Evolutionary conservation across 2,888 invertebrate genomes (phyloP), one percentile per base, ranked within the genome.

Genomic region (Apantesis nais): DNA sequence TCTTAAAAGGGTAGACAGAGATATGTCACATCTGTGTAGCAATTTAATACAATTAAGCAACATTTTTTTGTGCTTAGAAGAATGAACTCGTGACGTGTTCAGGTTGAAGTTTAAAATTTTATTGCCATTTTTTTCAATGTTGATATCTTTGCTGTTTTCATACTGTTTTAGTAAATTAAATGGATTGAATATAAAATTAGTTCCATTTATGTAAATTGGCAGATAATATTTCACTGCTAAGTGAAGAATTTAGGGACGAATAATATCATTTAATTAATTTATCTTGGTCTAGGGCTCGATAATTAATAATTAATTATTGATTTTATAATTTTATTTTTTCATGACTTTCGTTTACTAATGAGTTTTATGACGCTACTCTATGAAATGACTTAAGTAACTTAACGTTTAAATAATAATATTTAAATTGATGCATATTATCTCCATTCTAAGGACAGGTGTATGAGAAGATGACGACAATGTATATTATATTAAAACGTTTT

Each of bases 201-300:
- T 48, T 2, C 8, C 7, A 8, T 48, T 7, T 19, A 44, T 44
- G 16, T 44, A 19, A 5, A 44, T 44, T 5, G 5, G 19, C 5
- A 44, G 44, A 44, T 5, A 5, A 19, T 19, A 44, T 14, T 14
- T 14, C 0, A 44, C 16, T 5, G 2, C 16, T 44, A 8, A 48
- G 22, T 1, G 8, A 0, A 1, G 12, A 52, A n/a, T 12, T 44
- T 22, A 48, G 22, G 22, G 22, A 2, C 2, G n/a, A 52, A n/a
- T 12, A n/a, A 3, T 52, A 52, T n/a, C 3, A 11, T n/a, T 52
- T 52, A 52, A 7, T 52, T 1, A 52, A 52, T n/a, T 44, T 16
- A n/a, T n/a, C 11, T 12, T n/a, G 22, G 2, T n/a, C n/a, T 52
- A n/a, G 2, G 2, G 0, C 0, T n/a, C 2, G 9, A n/a, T 9